Evolutionary conservation across 2,888 invertebrate genomes (phyloP).

Genomic region (Teleogryllus oceanicus): DNA sequence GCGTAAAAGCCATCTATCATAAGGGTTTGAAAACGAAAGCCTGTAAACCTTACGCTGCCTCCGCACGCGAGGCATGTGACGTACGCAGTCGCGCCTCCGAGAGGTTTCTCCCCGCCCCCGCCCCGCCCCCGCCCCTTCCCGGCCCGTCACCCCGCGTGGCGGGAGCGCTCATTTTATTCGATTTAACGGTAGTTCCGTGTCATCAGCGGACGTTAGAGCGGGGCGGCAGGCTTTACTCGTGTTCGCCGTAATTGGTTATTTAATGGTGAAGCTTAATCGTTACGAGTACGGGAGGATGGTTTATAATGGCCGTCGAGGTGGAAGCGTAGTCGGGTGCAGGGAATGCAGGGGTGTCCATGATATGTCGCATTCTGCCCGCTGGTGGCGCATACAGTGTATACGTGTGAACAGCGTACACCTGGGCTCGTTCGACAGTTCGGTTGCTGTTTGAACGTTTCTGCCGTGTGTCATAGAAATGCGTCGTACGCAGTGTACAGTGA

Average conservation of each 20-base stretch:
- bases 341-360: background rate
- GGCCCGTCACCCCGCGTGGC: too few species aligned
- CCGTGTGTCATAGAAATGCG: too few species aligned
- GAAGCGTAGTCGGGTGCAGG: background rate
- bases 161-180: background rate
- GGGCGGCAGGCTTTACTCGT: background rate
- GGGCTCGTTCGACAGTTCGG: too few species aligned
- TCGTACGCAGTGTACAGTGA: too few species aligned
- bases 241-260: slow-evolving; percentile 10
- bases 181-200: slow-evolving; percentile 2
- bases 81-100: background rate
- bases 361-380: background rate
- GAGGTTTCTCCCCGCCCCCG: too few species aligned
- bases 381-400: too few species aligned
- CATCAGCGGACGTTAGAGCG: background rate
- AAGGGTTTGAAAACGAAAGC: too few species aligned
- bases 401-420: too few species aligned
- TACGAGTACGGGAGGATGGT: background rate
- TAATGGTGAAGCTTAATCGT: slow-evolving; percentile 9
- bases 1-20: too few species aligned
- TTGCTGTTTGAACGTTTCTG: too few species aligned
- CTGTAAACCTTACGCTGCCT: background rate
- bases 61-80: background rate
- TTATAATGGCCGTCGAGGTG: background rate
- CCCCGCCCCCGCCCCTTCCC: too few species aligned